Conservation (phyloP, 1,140 invertebrate genomes). For the Lamellibrachia luymesi region DNA sequence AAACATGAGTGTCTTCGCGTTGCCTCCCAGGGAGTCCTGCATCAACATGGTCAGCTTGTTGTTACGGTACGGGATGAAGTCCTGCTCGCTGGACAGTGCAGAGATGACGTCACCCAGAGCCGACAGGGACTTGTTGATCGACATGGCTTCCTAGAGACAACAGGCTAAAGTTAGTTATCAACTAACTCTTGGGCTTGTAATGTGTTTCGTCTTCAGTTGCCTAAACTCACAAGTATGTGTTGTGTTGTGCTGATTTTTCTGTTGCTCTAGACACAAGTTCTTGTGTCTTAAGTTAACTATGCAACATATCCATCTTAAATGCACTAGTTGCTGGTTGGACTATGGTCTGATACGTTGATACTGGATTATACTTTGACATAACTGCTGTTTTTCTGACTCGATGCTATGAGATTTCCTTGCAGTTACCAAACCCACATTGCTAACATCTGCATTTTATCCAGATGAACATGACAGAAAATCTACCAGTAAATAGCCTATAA, state of each 20-base stretch:
- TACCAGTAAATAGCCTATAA: not conserved
- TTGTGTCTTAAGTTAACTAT: too few species aligned
- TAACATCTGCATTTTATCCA: not conserved
- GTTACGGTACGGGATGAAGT: conserved; percentile 59
- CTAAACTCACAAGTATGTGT: too few species aligned
- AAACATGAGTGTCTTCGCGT: conserved; percentile 65
- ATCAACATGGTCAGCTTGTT: conserved; percentile 64
- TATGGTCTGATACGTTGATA: too few species aligned
- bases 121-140: conserved; percentile 80
- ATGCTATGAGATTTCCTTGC: not conserved
- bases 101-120: conserved; percentile 75
- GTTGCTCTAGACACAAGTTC: too few species aligned
- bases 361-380: too few species aligned
- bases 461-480: not conserved
- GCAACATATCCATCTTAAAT: too few species aligned
- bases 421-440: not conserved
- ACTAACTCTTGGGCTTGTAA: not conserved
- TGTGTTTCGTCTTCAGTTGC: not conserved
- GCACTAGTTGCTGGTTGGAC: too few species aligned
- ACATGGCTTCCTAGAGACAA: conserved; percentile 76
- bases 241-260: too few species aligned
- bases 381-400: too few species aligned
- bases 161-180: not conserved
- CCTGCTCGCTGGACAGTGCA: conserved; percentile 66
- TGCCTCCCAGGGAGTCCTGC: conserved; percentile 63